A percentile compares a stretch with the other conserved stretches of the same genome.
Evolutionary conservation across 2,797 vertebrate genomes (phyloP).

Genomic region (Tenualosa ilisha): DNA sequence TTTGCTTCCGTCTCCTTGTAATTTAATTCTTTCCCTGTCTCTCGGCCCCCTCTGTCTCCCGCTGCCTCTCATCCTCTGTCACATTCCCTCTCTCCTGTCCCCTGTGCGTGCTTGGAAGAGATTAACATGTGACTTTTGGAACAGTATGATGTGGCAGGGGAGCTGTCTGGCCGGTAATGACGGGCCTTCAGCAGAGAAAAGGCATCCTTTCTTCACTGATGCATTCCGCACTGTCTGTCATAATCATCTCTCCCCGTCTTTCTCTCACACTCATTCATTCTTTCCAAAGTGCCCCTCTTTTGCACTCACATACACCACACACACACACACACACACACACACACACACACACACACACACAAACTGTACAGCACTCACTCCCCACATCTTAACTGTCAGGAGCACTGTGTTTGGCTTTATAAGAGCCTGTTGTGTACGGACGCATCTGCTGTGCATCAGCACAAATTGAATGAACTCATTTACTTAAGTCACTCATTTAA

Average conservation of each 20-base stretch:
- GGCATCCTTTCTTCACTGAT: slow-evolving; percentile 22
- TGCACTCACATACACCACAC: slow-evolving; percentile 52
- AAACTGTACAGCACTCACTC: slow-evolving; percentile 56
- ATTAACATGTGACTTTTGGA: slow-evolving; percentile 27
- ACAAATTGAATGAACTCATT: slow-evolving; percentile 18
- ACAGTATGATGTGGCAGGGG: slow-evolving; percentile 17
- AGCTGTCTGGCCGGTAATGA: slow-evolving; percentile 15
- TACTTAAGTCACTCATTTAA: slow-evolving; percentile 23
- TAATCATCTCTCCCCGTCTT: background rate
- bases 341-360: slow-evolving; percentile 52
- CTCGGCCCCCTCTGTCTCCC: background rate
- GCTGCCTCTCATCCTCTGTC: background rate
- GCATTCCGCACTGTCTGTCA: slow-evolving; percentile 15
- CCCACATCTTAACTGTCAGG: slow-evolving; percentile 23
- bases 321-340: slow-evolving; percentile 5
- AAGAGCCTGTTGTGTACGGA: slow-evolving; percentile 10
- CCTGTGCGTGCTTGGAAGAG: slow-evolving; percentile 3
- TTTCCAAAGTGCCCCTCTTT: slow-evolving; percentile 26
- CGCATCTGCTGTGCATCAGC: slow-evolving; percentile 15
- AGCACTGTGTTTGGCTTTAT: slow-evolving; percentile 34
- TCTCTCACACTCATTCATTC: slow-evolving; percentile 22
- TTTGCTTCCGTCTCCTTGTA: background rate
- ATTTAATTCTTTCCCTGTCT: slow-evolving; percentile 3
- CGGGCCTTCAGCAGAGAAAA: slow-evolving; percentile 13
- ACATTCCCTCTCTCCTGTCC: background rate